These are phyloP conservation scores for Tetrao urogallus DNA, from an alignment of 2,113 vertebrate species.

Conservation along the genomic window DNA sequence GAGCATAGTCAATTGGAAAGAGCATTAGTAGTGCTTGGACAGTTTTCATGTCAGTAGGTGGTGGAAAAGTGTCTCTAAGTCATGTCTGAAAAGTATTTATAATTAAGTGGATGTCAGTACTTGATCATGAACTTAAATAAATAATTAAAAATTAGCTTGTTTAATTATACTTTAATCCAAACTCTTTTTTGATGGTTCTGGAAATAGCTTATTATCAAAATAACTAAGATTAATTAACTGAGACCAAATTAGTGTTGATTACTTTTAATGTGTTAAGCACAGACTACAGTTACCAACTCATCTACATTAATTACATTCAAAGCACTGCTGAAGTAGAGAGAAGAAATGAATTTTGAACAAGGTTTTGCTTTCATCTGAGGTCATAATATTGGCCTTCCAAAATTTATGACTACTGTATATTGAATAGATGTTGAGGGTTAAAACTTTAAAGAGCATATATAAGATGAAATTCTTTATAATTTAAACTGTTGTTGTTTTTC, in stretches of 20 bases:
- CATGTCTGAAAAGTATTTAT: neutral
- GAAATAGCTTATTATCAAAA: neutral
- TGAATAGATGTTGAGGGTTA: neutral
- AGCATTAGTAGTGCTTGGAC: no score
- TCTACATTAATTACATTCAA: neutral
- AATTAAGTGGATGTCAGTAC: neutral
- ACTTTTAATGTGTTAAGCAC: neutral
- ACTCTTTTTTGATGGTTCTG: neutral
- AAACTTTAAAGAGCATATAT: neutral
- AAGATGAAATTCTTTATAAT: neutral
- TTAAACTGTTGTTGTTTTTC: neutral
- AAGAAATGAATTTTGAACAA: neutral
- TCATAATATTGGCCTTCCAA: neutral
- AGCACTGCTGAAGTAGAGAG: neutral
- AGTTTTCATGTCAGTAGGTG: neutral
- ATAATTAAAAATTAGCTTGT: neutral
- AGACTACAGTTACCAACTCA: neutral
- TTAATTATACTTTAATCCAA: neutral
- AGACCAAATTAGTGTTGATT: neutral
- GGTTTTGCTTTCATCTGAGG: neutral
- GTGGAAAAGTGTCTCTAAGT: neutral
- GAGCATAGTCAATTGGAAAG: neutral
- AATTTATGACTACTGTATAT: neutral
- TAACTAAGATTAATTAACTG: neutral
- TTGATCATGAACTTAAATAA: neutral